These are phyloP conservation scores for Macroramphosus scolopax DNA, from an alignment of 2,797 vertebrate genomes.

Conservation along the genomic window DNA sequence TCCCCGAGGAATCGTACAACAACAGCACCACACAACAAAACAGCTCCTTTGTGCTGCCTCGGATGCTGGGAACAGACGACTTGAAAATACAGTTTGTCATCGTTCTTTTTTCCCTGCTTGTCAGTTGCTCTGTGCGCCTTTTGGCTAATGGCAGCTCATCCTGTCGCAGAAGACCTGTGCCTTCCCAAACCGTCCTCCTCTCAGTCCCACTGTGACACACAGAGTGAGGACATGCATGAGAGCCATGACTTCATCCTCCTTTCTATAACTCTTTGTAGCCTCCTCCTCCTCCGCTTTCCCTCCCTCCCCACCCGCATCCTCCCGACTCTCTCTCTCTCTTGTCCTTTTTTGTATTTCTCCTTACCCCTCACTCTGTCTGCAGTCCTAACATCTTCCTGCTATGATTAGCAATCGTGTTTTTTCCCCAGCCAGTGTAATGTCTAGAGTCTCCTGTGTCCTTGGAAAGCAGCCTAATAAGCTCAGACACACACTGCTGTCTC, in stretches of 20 bases:
- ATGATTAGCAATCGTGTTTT: conserved; percentile 63
- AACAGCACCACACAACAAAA: conserved; percentile 50
- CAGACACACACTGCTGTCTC: conserved; percentile 72
- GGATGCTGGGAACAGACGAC: conserved; percentile 30
- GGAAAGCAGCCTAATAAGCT: conserved; percentile 77
- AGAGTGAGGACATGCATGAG: conserved; percentile 56
- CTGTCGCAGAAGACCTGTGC: conserved; percentile 61
- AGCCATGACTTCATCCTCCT: conserved; percentile 48
- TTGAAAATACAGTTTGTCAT: conserved; percentile 47
- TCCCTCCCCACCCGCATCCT: conserved; percentile 6
- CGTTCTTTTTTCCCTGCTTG: conserved; percentile 7
- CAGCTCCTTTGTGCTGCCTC: conserved; percentile 43
- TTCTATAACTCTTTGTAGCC: conserved; percentile 6
- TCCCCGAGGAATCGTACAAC: conserved; percentile 54
- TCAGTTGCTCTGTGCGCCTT: conserved; percentile 25
- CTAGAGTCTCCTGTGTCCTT: conserved; percentile 74
- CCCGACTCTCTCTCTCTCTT: conserved; percentile 16
- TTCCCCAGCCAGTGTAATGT: conserved; percentile 64
- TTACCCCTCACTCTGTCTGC: conserved; percentile 34
- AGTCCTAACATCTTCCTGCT: conserved; percentile 56
- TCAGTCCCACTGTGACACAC: conserved; percentile 65
- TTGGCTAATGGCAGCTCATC: conserved; percentile 52
- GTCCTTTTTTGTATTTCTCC: conserved; percentile 36
- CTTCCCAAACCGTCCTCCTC: conserved; percentile 45
- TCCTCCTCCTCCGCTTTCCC: conserved; percentile 6